These are phyloP conservation scores for Cynopterus sphinx DNA, from an alignment of 2,797 vertebrate genomes.

Conservation along the genomic window DNA sequence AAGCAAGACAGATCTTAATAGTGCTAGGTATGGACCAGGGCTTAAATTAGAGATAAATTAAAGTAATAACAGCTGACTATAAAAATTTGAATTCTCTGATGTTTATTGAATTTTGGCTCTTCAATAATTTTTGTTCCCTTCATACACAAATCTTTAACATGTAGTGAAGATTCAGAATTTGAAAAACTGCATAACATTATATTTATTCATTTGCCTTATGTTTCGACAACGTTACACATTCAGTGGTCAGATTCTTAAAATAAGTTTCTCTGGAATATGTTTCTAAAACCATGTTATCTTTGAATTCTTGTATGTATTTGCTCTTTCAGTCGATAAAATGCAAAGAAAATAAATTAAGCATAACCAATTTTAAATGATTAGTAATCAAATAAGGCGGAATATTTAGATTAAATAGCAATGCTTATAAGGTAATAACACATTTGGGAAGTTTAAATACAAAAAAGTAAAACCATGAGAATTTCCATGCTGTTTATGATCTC, in stretches of 20 bases:
- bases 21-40: neutral
- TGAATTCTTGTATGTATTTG: neutral
- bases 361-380: neutral
- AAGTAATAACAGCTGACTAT: neutral
- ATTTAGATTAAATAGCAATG: neutral
- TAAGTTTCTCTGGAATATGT: neutral
- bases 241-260: neutral
- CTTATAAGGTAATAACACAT: neutral
- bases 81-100: neutral
- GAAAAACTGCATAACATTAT: neutral
- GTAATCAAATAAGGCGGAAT: neutral
- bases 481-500: neutral
- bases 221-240: neutral
- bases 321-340: neutral
- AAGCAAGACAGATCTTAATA: neutral
- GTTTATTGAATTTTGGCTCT: neutral
- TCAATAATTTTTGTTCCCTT: neutral
- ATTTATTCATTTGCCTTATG: neutral
- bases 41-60: neutral
- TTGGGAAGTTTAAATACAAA: neutral
- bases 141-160: neutral
- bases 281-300: neutral
- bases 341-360: neutral
- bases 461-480: neutral
- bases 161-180: neutral